These are phyloP conservation scores for Clarias magur DNA, from an alignment of 2,113 vertebrate genomes.

Conservation along the genomic window DNA sequence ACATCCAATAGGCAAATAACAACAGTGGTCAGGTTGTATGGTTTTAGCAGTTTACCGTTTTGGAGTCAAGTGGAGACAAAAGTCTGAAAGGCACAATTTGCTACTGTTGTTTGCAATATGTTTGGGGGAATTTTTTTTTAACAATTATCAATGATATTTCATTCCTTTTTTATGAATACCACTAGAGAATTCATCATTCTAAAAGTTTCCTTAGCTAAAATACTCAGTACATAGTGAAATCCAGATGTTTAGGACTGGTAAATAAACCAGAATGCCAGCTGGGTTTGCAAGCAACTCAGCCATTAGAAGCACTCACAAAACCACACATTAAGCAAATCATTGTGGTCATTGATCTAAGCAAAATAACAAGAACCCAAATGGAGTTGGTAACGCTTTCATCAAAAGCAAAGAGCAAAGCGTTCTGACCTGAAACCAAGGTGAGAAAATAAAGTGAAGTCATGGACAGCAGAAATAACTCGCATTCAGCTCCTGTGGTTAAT, in stretches of 20 bases:
- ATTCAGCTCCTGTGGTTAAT: not conserved
- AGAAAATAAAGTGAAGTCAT: not conserved
- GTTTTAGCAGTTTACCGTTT: too few species aligned
- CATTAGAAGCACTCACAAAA: slow-evolving; percentile 28
- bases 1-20: too few species aligned
- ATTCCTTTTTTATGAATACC: not conserved
- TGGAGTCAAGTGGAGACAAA: too few species aligned
- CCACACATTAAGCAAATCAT: slow-evolving; percentile 30
- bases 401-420: not conserved
- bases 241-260: slow-evolving; percentile 20
- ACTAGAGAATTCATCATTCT: not conserved
- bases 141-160: not conserved
- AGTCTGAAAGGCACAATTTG: too few species aligned
- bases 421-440: not conserved
- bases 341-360: slow-evolving; percentile 38
- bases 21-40: too few species aligned
- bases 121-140: too few species aligned
- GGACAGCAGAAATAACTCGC: slow-evolving; percentile 9
- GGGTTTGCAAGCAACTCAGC: slow-evolving; percentile 24
- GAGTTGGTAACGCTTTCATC: slow-evolving; percentile 18
- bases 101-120: not conserved
- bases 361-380: slow-evolving; percentile 22
- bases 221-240: slow-evolving; percentile 2
- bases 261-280: slow-evolving; percentile 37
- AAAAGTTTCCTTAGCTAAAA: slow-evolving; percentile 6